Conservation (phyloP, 2,888 invertebrate species). For the Campaea margaritaria region DNA sequence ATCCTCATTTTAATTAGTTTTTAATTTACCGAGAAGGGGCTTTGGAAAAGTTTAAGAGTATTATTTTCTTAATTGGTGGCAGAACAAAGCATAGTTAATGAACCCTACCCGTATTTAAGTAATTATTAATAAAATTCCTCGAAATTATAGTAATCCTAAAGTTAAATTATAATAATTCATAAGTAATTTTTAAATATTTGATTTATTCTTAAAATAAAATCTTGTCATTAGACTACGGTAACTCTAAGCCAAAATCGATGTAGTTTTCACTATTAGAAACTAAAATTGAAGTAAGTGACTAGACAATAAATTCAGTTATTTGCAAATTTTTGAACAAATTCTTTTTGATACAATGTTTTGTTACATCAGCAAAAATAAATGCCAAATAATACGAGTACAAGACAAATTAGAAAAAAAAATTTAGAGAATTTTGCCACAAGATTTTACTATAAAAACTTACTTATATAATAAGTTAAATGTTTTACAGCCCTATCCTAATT, state of each 20-base stretch:
- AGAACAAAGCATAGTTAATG: too few species aligned
- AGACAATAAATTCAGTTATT: slow-evolving; percentile 62
- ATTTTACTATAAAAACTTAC: too few species aligned
- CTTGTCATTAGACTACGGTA: slow-evolving; percentile 29
- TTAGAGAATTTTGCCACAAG: neutral
- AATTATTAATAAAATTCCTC: slow-evolving; percentile 1
- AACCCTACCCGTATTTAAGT: too few species aligned
- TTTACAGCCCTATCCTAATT: too few species aligned
- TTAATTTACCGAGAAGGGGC: too few species aligned
- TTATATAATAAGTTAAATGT: too few species aligned
- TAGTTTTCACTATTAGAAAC: slow-evolving; percentile 31
- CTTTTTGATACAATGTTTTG: neutral
- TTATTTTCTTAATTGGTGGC: too few species aligned
- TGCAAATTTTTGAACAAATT: slow-evolving; percentile 21
- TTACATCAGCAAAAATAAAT: neutral
- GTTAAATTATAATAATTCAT: neutral
- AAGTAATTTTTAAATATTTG: neutral
- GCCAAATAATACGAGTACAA: slow-evolving; percentile 19
- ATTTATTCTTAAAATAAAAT: slow-evolving; percentile 8
- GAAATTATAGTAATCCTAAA: slow-evolving; percentile 10
- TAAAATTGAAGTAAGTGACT: slow-evolving; percentile 55
- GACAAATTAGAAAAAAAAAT: neutral
- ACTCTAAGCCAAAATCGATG: slow-evolving; percentile 33
- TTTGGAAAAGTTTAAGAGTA: too few species aligned
- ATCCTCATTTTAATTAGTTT: too few species aligned